A percentile compares a stretch with the other conserved stretches of the same genome.
Evolutionary conservation across 2,113 vertebrate genomes (phyloP).

Genomic region (Ellobius talpinus): DNA sequence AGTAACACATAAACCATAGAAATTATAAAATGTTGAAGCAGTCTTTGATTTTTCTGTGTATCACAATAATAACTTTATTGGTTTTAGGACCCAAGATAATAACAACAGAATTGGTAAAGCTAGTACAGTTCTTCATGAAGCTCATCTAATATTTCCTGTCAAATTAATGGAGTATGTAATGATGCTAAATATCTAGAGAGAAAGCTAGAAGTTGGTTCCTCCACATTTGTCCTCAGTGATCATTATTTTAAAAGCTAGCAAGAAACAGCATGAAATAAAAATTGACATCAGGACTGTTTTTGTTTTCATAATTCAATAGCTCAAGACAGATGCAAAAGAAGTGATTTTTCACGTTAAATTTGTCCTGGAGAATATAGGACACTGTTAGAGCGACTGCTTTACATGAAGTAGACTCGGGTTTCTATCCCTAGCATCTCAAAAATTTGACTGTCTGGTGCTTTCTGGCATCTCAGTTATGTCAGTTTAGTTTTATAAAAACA

Average conservation of each 20-base stretch:
- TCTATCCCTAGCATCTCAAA: not conserved
- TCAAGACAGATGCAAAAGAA: not conserved
- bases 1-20: conserved; percentile 24
- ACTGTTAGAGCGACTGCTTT: not conserved
- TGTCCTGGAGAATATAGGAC: not conserved
- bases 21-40: not conserved
- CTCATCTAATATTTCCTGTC: conserved; percentile 20
- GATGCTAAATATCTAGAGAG: not conserved
- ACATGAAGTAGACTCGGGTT: not conserved
- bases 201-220: conserved; percentile 20
- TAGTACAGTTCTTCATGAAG: not conserved
- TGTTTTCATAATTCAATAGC: not conserved
- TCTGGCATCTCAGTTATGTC: conserved; percentile 24
- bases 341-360: conserved; percentile 38
- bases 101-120: not conserved
- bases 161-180: not conserved
- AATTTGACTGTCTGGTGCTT: not conserved
- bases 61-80: not conserved
- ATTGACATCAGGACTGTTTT: not conserved
- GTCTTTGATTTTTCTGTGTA: not conserved
- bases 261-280: conserved; percentile 54
- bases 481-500: not conserved
- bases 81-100: not conserved
- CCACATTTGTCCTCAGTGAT: conserved; percentile 15
- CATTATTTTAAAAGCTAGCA: not conserved